Evolutionary conservation across 2,797 vertebrate genomes (phyloP).

Genomic region (Rhynchotus rufescens): DNA sequence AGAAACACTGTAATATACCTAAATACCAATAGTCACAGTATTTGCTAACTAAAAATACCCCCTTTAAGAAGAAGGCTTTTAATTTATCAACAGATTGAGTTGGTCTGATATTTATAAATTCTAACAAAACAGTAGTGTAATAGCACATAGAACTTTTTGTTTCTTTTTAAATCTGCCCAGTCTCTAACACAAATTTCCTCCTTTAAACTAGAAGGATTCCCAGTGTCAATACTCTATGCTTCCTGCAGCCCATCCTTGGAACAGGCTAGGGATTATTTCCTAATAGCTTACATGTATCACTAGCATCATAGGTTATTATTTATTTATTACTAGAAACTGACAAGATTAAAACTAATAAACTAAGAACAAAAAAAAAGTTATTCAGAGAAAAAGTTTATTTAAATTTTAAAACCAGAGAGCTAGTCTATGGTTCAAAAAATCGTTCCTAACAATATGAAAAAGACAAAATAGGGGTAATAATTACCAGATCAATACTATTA

Average conservation of each 20-base stretch:
- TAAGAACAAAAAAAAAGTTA: background rate
- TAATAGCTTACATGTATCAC: background rate
- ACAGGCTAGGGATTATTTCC: background rate
- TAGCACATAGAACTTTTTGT: background rate
- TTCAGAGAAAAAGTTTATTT: background rate
- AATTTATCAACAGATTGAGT: background rate
- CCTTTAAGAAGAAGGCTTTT: background rate
- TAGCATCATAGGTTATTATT: background rate
- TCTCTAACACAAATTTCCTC: background rate
- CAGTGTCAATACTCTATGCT: background rate
- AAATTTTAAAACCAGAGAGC: background rate
- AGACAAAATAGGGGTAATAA: background rate
- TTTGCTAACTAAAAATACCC: background rate
- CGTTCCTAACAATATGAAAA: background rate
- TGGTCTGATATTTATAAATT: background rate
- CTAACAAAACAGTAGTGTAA: background rate
- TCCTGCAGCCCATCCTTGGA: background rate
- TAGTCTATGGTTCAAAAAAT: background rate
- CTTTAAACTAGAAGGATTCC: background rate
- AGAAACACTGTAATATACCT: background rate
- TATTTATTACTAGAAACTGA: background rate
- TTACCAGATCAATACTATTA: rapidly evolving
- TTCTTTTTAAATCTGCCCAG: background rate
- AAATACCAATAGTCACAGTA: background rate
- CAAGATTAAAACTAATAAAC: background rate